phyloP scores from a whole-genome alignment of 2,113 vertebrate species.

The Crotalus helleri region DNA sequence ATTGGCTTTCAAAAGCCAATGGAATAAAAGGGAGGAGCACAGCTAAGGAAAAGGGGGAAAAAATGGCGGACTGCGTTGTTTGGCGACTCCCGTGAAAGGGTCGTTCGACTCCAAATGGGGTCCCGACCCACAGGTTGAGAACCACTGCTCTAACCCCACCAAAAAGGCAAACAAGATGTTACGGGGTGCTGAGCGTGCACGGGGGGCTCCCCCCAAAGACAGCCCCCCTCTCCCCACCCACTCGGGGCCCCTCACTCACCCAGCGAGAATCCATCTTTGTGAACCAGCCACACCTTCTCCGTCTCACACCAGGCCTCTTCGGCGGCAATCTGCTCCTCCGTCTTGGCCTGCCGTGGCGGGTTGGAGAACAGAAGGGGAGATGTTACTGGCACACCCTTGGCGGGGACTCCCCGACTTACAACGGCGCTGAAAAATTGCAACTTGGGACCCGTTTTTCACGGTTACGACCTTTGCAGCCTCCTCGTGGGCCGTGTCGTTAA shows the following conservation, averaged over 20 bases:
- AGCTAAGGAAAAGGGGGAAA: too few relatives aligned
- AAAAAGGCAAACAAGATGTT: neutral
- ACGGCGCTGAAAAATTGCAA: too few relatives aligned
- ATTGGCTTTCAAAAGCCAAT: too few relatives aligned
- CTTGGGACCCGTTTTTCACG: too few relatives aligned
- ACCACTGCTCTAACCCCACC: neutral
- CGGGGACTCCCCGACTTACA: too few relatives aligned
- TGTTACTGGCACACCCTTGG: neutral
- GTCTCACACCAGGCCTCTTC: constrained; percentile 96
- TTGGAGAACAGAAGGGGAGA: neutral
- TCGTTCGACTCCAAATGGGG: too few relatives aligned
- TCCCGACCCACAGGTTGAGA: too few relatives aligned
- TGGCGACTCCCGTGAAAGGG: too few relatives aligned
- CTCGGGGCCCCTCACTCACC: constrained; percentile 68
- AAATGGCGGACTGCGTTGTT: too few relatives aligned
- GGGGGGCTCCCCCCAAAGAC: neutral
- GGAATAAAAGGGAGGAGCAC: too few relatives aligned
- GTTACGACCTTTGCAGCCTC: too few relatives aligned
- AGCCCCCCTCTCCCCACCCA: neutral
- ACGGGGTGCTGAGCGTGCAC: too few relatives aligned
- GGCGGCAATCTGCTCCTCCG: constrained; percentile 89
- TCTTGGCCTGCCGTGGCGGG: constrained; percentile 79
- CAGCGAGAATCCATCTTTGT: constrained; percentile 94
- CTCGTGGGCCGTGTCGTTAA: accelerated
- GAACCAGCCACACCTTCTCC: constrained; percentile 95